Percentiles rank a stretch among this genome's conserved stretches.
These are phyloP conservation scores for Dryas iulia DNA, from an alignment of 1,140 invertebrate species.

Conservation along the genomic window DNA sequence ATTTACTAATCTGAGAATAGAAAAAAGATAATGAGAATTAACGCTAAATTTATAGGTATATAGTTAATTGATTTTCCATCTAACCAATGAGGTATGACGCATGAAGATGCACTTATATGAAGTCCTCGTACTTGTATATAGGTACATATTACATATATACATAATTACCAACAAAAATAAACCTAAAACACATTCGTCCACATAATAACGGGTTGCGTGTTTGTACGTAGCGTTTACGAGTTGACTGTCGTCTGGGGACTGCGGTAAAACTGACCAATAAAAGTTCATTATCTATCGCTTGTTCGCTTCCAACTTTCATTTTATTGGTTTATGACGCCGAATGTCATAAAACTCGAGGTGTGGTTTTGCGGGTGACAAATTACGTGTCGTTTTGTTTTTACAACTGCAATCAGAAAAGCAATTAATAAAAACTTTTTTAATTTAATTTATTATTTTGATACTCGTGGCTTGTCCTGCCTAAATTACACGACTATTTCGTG, in stretches of 20 bases:
- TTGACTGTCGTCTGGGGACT: conserved; percentile 61
- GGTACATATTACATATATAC: not conserved
- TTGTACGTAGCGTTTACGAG: conserved; percentile 47
- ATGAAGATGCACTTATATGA: not conserved
- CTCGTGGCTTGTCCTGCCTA: too few relatives aligned
- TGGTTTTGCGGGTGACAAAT: conserved; percentile 35
- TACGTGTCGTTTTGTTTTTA: conserved; percentile 26
- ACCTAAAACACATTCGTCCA: conserved; percentile 18
- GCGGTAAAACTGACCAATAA: conserved; percentile 77
- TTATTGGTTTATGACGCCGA: conserved; percentile 70
- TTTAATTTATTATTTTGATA: too few relatives aligned
- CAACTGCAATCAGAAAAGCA: conserved; percentile 18
- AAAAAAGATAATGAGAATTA: not conserved
- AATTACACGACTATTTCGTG: too few relatives aligned
- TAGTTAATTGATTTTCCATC: not conserved
- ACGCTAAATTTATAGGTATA: not conserved
- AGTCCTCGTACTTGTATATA: too few relatives aligned
- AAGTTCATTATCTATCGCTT: conserved; percentile 78
- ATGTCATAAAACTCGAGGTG: conserved; percentile 53
- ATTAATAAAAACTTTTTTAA: conserved; percentile 2
- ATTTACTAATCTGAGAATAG: not conserved
- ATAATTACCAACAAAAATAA: conserved; percentile 16
- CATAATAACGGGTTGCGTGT: conserved; percentile 32
- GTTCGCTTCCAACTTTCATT: conserved; percentile 76
- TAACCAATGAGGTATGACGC: not conserved